These are phyloP conservation scores for Capreolus pygargus DNA, from an alignment of 2,113 vertebrate species.

Conservation along the genomic window DNA sequence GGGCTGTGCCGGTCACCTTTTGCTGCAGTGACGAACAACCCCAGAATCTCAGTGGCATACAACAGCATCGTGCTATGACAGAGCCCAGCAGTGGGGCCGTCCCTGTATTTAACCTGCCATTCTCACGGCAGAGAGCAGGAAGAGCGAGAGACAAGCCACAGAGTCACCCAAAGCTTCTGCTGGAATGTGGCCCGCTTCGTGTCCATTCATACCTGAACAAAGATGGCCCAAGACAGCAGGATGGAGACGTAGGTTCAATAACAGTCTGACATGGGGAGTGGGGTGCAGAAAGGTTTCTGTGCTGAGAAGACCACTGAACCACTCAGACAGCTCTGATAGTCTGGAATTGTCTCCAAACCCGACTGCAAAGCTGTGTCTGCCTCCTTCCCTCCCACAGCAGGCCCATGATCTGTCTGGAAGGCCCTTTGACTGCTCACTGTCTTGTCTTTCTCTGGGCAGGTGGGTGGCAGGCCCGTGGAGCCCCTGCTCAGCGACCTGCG, in stretches of 20 bases:
- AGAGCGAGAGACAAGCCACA: not conserved
- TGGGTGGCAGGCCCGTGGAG: constrained; percentile 94
- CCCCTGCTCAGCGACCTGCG: constrained; percentile 91
- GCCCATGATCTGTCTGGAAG: not conserved
- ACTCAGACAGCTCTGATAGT: not conserved
- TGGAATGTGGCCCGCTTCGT: not conserved
- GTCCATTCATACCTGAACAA: not conserved
- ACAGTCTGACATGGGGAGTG: fast-evolving
- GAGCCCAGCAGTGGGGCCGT: not conserved
- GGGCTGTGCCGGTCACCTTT: not conserved
- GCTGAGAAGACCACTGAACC: not conserved
- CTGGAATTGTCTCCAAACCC: not conserved
- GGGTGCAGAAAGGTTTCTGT: not conserved
- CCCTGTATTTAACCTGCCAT: not conserved
- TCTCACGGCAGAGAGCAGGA: not conserved
- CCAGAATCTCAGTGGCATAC: not conserved
- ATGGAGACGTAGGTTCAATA: not conserved
- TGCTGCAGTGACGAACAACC: not conserved
- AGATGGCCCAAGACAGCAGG: not conserved
- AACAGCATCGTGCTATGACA: not conserved
- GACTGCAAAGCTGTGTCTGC: fast-evolving
- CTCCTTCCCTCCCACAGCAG: not conserved
- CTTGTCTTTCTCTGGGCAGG: constrained; percentile 76
- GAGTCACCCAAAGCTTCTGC: not conserved
- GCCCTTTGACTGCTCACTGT: not conserved